These are phyloP conservation scores for Thamnaconus septentrionalis DNA, from an alignment of 2,113 vertebrate species.

Conservation along the genomic window DNA sequence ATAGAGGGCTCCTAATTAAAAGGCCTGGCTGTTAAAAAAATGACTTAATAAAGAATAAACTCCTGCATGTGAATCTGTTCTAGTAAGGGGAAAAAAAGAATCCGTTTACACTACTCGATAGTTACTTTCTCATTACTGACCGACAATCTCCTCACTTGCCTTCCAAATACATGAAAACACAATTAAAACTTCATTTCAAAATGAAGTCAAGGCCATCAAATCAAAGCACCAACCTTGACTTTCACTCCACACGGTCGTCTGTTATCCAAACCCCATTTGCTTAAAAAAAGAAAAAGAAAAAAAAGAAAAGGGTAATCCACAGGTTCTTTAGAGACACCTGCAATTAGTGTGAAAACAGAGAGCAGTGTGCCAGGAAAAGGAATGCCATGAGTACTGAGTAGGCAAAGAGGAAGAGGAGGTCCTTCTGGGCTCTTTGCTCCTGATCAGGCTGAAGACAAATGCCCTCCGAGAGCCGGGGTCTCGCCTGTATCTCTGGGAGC, in stretches of 20 bases:
- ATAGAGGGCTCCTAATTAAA: no score
- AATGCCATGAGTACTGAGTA: no score
- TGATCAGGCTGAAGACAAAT: conserved; percentile 47
- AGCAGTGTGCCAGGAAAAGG: conserved; percentile 24
- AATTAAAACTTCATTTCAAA: neutral
- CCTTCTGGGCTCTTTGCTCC: conserved; percentile 39
- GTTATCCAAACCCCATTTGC: conserved; percentile 40
- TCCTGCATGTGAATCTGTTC: no score
- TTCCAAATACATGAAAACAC: no score
- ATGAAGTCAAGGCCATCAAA: neutral
- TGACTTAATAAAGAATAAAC: no score
- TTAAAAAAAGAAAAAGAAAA: conserved; percentile 5
- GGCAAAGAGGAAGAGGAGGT: conserved; percentile 19
- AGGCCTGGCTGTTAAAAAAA: no score
- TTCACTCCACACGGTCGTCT: conserved; percentile 14
- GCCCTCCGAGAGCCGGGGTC: conserved; percentile 44
- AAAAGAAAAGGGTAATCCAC: conserved; percentile 31
- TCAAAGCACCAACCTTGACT: conserved; percentile 49
- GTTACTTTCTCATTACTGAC: no score
- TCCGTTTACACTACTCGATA: no score
- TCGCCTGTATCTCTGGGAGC: conserved; percentile 42
- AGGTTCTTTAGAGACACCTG: conserved; percentile 21
- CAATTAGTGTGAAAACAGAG: conserved; percentile 14
- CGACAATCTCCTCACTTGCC: no score
- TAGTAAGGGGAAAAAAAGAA: no score